Evolutionary conservation across 1,140 invertebrate species (phyloP).

Genomic region (Lordiphosa clarofinis): DNA sequence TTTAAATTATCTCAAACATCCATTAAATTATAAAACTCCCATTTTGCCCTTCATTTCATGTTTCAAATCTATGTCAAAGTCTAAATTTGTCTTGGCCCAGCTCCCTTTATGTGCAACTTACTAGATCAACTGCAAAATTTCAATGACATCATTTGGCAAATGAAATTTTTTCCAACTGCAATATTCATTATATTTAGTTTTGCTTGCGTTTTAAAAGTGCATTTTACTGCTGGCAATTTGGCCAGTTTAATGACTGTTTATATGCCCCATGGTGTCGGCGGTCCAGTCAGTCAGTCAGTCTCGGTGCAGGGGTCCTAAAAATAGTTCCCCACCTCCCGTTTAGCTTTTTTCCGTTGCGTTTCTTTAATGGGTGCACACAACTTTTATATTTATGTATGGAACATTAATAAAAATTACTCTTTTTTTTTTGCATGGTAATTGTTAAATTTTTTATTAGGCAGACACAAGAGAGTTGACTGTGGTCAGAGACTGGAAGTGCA

Average conservation of each 20-base stretch:
- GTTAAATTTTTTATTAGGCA: slow-evolving; percentile 55
- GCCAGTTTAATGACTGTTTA: slow-evolving; percentile 37
- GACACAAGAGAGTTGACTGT: not conserved
- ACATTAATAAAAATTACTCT: slow-evolving; percentile 45
- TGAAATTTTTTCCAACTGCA: not conserved
- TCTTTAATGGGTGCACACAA: slow-evolving; percentile 24
- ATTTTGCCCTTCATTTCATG: slow-evolving; percentile 1
- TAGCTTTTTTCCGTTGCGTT: too few relatives aligned
- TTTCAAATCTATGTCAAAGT: slow-evolving; percentile 54
- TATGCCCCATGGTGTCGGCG: slow-evolving; percentile 9
- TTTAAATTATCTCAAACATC: not conserved
- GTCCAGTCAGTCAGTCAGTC: slow-evolving; percentile 6
- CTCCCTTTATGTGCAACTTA: too few relatives aligned
- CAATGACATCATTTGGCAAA: slow-evolving; percentile 52
- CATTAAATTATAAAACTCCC: not conserved
- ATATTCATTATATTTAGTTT: slow-evolving; percentile 8
- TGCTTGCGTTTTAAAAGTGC: slow-evolving; percentile 1
- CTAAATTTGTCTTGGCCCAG: slow-evolving; percentile 66
- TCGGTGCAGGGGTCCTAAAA: slow-evolving; percentile 4
- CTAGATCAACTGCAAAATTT: too few relatives aligned
- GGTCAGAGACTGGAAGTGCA: slow-evolving; percentile 24
- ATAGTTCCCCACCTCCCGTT: too few relatives aligned
- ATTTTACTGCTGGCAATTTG: slow-evolving; percentile 11
- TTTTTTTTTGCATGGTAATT: slow-evolving; percentile 36
- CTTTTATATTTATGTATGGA: slow-evolving; percentile 42